These are phyloP conservation scores for Carcina quercana DNA, from an alignment of 2,888 invertebrate species.

Conservation along the genomic window DNA sequence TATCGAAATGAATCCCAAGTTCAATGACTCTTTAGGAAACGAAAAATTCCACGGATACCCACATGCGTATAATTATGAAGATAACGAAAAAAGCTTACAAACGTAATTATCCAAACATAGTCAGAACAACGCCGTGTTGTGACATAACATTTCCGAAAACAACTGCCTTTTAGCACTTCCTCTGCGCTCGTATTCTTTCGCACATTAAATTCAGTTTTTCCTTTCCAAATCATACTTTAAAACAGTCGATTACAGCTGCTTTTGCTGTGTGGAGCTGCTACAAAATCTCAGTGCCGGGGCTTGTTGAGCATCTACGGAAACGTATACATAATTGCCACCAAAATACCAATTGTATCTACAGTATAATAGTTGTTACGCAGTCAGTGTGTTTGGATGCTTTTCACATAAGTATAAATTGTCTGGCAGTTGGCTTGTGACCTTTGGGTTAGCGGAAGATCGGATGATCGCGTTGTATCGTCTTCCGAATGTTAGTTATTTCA, in stretches of 20 bases:
- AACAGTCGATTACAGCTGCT: too few relatives aligned
- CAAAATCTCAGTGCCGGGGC: too few relatives aligned
- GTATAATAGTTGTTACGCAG: neutral
- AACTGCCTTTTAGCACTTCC: slow-evolving; percentile 24
- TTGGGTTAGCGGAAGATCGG: too few relatives aligned
- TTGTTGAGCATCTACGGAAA: slow-evolving; percentile 25
- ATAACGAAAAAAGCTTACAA: neutral
- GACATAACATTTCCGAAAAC: slow-evolving; percentile 22
- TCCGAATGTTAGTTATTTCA: too few relatives aligned
- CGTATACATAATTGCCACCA: slow-evolving; percentile 33
- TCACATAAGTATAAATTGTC: too few relatives aligned
- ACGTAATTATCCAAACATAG: slow-evolving; percentile 14
- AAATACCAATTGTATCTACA: slow-evolving; percentile 15
- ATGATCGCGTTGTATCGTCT: too few relatives aligned
- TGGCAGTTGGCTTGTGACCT: too few relatives aligned
- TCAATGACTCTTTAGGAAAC: too few relatives aligned
- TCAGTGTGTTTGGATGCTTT: neutral
- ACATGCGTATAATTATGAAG: too few relatives aligned
- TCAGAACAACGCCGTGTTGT: slow-evolving; percentile 24
- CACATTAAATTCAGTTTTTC: slow-evolving; percentile 15
- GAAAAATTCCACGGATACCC: too few relatives aligned
- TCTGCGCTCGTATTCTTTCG: slow-evolving; percentile 2
- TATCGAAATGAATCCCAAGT: too few relatives aligned
- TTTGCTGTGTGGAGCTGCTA: too few relatives aligned
- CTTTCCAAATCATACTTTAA: slow-evolving; percentile 24